These are phyloP conservation scores for Bellardia bayeri DNA, from an alignment of 2,888 invertebrate species.

Conservation along the genomic window DNA sequence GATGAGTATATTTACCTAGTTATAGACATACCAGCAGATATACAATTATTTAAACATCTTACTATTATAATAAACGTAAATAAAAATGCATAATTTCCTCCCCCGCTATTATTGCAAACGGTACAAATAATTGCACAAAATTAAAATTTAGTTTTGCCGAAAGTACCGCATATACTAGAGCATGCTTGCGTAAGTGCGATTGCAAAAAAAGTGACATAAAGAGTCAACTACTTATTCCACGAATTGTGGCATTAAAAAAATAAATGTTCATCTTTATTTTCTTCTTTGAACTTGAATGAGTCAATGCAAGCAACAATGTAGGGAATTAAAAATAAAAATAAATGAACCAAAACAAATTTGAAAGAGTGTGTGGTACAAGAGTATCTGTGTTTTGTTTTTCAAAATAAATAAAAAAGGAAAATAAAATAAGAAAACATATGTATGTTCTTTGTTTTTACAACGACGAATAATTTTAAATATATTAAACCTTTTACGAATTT, in stretches of 20 bases:
- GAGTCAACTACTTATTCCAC: slow-evolving; percentile 43
- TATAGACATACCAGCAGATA: no score
- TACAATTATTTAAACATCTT: no score
- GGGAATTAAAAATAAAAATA: background rate
- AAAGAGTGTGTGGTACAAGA: background rate
- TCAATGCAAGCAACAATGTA: slow-evolving; percentile 40
- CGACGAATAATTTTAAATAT: slow-evolving; percentile 36
- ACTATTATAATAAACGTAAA: no score
- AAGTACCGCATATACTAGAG: background rate
- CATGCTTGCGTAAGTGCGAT: background rate
- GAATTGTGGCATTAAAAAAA: slow-evolving; percentile 26
- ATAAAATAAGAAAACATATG: slow-evolving; percentile 31
- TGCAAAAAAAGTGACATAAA: slow-evolving; percentile 42
- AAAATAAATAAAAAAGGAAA: background rate
- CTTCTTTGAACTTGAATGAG: slow-evolving; percentile 48
- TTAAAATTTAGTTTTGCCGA: slow-evolving; percentile 2
- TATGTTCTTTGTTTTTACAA: slow-evolving; percentile 19
- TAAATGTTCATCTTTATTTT: slow-evolving; percentile 8
- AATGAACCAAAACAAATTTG: background rate
- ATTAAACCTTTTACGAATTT: slow-evolving; percentile 26
- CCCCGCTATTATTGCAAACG: background rate
- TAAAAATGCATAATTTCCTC: no score
- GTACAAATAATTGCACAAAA: background rate
- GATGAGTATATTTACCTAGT: no score
- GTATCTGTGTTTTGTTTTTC: background rate